Base-by-base conservation (phyloP, 2,888 invertebrate genomes). In the Pedicia rivosa region DNA sequence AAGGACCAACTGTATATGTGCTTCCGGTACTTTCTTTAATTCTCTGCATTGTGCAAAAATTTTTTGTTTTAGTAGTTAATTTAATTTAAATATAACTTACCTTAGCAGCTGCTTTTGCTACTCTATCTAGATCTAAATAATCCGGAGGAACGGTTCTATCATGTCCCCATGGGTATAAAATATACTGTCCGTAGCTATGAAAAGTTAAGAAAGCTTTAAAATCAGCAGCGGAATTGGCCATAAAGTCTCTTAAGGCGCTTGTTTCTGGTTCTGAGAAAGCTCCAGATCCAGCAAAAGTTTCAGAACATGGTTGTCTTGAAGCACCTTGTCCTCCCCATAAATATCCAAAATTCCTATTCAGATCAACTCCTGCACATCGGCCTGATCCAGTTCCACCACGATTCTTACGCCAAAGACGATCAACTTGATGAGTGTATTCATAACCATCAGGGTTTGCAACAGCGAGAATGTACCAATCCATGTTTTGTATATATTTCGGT, bases 181-280 rank as follows among this genome's bases (percentile, higher is more conserved):
- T 72, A 52, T 81, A 82, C 50, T 92, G 84, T 0, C 84, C 84
- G 44, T 86, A 86, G 49, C 83, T 83, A 56, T 86, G 86, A 60
- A 83, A 84, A 1, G 83, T 75, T 37, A 84, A 49, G 50, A 76
- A 84, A 0, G 74, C 79, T 54, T 74, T 67, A 61, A 77, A 76
- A 33, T 70, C 66, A 2, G 66, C 62, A 0, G 63, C 63, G 40
- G 59, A 64, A 38, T 47, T 57, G 35, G 51, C 53, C 15, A 59
- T 62, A 50, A 67, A 72, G 34, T 70, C 64, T 56, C 71, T 59
- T n/a, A 57, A 67, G 16, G 86, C 79, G 43, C 63, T 60, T 0
- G 84, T 79, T 63, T 92, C 91, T 0, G 82, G 82, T 59, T 92
- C 91, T 0, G 90, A 90, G 55, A 88, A 87, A 1, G 86, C 71